Evolutionary conservation across 1,140 invertebrate genomes (phyloP), one percentile per base, ranked within the genome.

Genomic region (Drosophila nigromelanica): DNA sequence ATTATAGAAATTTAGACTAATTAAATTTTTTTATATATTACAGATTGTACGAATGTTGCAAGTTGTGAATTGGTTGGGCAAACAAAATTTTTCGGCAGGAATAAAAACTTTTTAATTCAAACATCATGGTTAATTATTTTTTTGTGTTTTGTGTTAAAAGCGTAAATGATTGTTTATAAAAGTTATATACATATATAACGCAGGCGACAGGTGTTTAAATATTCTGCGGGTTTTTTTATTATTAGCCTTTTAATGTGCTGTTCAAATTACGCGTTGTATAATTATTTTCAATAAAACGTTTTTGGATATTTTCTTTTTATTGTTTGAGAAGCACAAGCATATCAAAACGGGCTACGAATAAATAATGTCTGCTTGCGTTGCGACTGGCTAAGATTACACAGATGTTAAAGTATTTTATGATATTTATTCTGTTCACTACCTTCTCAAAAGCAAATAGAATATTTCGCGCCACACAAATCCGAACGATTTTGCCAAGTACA

Each of bases 361-460:
- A 66, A 48, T 18, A 30, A 54, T 56, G 18, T 56, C 39, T 80
- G 64, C 47, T 35, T 51, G 11, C 21, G 24, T 68, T 56, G 33
- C 35, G 30, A n/a, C 37, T 43, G 47, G 39, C 51, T 80, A 76
- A 55, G 69, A 66, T 48, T 51, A 80, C 71, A 74, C 80, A 83
- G 67, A 62, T 80, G 76, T 73, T 67, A 70, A 58, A 77, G 68
- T 55, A 50, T 70, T 70, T 48, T 50, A 40, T 50, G 48, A 52
- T 54, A 62, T 76, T 68, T 74, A 78, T 78, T 61, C 54, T 42
- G 39, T 48, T 63, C 30, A 54, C 56, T 87, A 85, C 78, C 81
- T 83, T 67, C 48, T 58, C 40, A 63, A 54, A 14, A 71, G 64
- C 56, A 39, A 39, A 54, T 39, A 69, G 30, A 71, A 42, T 62